A percentile compares a stretch with the other conserved stretches of the same genome.
These are phyloP conservation scores for Struthio camelus DNA, from an alignment of 2,113 vertebrate species.

Conservation along the genomic window DNA sequence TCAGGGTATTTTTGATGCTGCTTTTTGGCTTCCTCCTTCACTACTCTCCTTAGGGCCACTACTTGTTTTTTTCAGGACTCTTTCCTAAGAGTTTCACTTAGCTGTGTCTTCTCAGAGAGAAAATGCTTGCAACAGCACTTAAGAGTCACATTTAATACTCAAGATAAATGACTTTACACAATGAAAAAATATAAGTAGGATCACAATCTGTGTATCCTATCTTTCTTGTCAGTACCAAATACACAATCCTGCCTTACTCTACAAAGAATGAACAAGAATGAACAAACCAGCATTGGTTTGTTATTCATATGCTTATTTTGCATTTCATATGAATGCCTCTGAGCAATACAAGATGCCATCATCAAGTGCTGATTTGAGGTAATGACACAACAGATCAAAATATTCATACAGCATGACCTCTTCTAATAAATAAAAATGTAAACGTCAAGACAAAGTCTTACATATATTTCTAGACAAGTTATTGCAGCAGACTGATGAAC, in stretches of 20 bases:
- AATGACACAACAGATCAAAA: not conserved
- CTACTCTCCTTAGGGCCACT: not conserved
- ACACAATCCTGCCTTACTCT: not conserved
- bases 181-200: not conserved
- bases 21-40: not conserved
- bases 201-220: not conserved
- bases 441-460: not conserved
- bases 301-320: not conserved
- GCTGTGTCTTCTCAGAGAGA: not conserved
- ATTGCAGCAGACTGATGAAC: not conserved
- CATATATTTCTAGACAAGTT: not conserved
- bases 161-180: not conserved
- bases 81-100: not conserved
- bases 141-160: not conserved
- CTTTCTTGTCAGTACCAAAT: not conserved
- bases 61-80: not conserved
- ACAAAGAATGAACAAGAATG: not conserved
- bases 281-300: not conserved
- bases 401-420: not conserved
- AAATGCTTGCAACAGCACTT: not conserved
- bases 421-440: not conserved
- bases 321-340: not conserved
- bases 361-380: not conserved
- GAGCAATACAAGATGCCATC: not conserved
- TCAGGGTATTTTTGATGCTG: not conserved